A percentile compares a stretch with the other conserved stretches of the same genome.
phyloP scores from a whole-genome alignment of 2,888 invertebrate genomes.

The Cerastis rubricosa region DNA sequence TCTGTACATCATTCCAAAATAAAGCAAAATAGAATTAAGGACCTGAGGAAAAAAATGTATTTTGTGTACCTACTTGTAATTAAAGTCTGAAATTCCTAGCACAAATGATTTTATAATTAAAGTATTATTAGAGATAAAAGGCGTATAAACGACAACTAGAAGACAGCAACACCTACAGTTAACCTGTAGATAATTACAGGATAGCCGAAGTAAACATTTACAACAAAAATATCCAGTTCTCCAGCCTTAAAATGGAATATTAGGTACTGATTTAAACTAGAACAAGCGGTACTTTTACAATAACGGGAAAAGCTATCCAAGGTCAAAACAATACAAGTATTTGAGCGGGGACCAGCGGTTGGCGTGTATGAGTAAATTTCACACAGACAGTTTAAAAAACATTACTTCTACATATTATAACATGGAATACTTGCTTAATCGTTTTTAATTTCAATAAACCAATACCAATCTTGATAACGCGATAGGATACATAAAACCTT shows the following conservation, averaged over 20 bases:
- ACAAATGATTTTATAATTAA: not conserved
- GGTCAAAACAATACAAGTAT: not conserved
- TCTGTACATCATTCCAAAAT: too few relatives aligned
- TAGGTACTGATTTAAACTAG: constrained; percentile 2
- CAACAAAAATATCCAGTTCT: not conserved
- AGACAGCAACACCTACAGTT: not conserved
- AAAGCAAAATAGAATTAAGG: too few relatives aligned
- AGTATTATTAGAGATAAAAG: not conserved
- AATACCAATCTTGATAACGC: constrained; percentile 13
- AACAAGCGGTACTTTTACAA: not conserved
- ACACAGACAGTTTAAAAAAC: not conserved
- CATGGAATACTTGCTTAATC: not conserved
- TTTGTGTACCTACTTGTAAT: not conserved
- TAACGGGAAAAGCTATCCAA: not conserved
- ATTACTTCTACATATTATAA: not conserved
- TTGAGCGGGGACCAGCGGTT: not conserved
- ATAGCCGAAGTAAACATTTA: constrained; percentile 6
- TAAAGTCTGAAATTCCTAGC: not conserved
- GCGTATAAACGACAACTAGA: not conserved
- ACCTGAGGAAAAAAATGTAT: not conserved
- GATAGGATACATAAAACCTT: not conserved
- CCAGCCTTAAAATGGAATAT: not conserved
- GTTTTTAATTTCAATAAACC: constrained; percentile 16
- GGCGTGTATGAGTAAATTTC: not conserved
- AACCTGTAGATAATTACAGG: not conserved